Percentiles rank a stretch among this genome's conserved stretches.
Evolutionary conservation across 1,140 invertebrate genomes (phyloP).

Genomic region (Bombus confusus): DNA sequence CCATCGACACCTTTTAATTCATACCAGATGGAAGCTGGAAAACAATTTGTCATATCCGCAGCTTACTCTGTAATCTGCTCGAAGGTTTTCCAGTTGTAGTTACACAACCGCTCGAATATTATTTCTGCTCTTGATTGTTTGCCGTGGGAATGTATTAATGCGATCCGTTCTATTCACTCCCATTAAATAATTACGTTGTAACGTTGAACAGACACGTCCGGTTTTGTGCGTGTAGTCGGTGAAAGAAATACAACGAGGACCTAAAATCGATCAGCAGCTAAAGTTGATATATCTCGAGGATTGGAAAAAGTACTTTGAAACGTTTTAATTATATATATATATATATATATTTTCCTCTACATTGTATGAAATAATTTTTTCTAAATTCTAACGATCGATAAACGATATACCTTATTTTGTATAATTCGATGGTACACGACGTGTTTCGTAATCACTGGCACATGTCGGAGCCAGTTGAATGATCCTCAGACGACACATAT

Average conservation of each 20-base stretch:
- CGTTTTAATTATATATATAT: too few species aligned
- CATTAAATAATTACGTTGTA: conserved; percentile 14
- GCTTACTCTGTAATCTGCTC: not conserved
- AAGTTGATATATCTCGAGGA: not conserved
- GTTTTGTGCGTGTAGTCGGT: not conserved
- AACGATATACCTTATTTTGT: not conserved
- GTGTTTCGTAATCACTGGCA: not conserved
- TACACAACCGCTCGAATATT: not conserved
- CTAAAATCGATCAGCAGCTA: not conserved
- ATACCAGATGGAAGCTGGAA: not conserved
- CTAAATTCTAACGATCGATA: not conserved
- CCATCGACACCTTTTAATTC: not conserved
- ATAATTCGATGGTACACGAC: not conserved
- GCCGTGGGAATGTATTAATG: conserved; percentile 6
- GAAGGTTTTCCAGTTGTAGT: not conserved
- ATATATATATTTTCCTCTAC: too few species aligned
- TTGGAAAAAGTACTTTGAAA: too few species aligned
- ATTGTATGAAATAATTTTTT: too few species aligned
- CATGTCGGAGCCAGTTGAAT: not conserved
- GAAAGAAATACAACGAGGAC: not conserved
- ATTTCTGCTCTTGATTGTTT: not conserved
- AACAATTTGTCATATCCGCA: not conserved
- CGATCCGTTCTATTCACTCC: not conserved
- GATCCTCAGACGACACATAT: not conserved
- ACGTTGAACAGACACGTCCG: not conserved